These are phyloP conservation scores for Diadumene lineata DNA, from an alignment of 92 coral and sea anemone genomes.

Conservation along the genomic window DNA sequence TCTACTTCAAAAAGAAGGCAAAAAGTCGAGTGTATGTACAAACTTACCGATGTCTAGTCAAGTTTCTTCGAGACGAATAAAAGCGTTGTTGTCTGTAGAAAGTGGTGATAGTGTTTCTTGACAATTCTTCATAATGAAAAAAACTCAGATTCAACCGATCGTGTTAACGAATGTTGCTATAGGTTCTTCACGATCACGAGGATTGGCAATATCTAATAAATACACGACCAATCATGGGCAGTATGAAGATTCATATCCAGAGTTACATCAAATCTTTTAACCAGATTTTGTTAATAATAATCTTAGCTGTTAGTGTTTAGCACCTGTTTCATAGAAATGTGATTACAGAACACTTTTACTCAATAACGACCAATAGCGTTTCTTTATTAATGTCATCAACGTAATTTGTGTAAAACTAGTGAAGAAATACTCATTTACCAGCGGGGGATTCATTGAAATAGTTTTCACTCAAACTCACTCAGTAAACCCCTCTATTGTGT, in stretches of 20 bases:
- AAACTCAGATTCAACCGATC: neutral
- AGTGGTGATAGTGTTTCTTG: neutral
- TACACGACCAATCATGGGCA: conserved; percentile 1
- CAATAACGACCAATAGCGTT: conserved; percentile 6
- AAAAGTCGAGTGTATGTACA: too few species aligned
- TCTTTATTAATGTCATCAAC: neutral
- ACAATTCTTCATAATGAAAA: neutral
- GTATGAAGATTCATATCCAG: neutral
- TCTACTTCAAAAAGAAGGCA: neutral
- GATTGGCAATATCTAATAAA: neutral
- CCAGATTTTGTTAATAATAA: neutral
- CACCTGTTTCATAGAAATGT: conserved; percentile 9
- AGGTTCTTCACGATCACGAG: neutral
- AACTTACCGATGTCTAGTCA: neutral
- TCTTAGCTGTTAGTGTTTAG: neutral
- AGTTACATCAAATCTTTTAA: conserved; percentile 1
- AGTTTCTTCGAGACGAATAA: neutral
- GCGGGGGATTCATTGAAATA: neutral
- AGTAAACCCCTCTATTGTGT: neutral
- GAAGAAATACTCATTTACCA: conserved; percentile 18
- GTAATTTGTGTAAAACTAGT: conserved; percentile 16
- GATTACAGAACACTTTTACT: conserved; percentile 16
- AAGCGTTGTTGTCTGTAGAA: neutral
- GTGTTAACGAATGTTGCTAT: neutral
- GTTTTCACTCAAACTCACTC: neutral